Evolutionary conservation across 2,888 invertebrate species (phyloP).

Genomic region (Phortica magna): DNA sequence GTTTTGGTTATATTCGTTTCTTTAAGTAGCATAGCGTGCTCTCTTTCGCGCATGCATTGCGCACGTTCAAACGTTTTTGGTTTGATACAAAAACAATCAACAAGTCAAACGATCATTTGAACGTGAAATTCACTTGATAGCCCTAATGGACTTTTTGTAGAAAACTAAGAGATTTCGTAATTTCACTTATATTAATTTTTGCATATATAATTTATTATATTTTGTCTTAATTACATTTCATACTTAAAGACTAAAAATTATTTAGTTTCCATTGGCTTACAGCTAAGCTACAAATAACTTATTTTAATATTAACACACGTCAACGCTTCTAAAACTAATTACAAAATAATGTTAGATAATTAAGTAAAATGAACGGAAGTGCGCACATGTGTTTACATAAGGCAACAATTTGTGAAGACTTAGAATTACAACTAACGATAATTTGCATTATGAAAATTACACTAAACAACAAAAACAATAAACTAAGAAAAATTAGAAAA

Average conservation of each 20-base stretch:
- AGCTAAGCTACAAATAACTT: constrained; percentile 15
- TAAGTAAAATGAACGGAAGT: neutral
- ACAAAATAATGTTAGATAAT: constrained; percentile 14
- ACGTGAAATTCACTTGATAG: too few species aligned
- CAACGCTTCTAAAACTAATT: constrained; percentile 10
- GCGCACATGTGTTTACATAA: neutral
- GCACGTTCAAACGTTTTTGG: too few species aligned
- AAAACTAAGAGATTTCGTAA: too few species aligned
- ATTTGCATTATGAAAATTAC: constrained; percentile 10
- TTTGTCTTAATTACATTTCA: neutral
- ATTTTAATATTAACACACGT: neutral
- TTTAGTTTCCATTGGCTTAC: constrained; percentile 25
- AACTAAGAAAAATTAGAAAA: neutral
- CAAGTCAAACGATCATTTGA: too few species aligned
- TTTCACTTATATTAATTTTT: neutral
- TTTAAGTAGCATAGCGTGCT: too few species aligned
- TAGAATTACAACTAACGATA: neutral
- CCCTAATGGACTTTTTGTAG: too few species aligned
- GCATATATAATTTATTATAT: neutral
- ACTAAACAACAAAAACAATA: constrained; percentile 20
- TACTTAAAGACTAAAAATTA: neutral
- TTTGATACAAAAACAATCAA: too few species aligned
- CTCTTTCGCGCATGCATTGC: too few species aligned
- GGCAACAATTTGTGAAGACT: neutral
- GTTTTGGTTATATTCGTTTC: too few species aligned